These are phyloP conservation scores for Stylophora pistillata DNA, from an alignment of 64 coral and sea anemone species.

Conservation along the genomic window DNA sequence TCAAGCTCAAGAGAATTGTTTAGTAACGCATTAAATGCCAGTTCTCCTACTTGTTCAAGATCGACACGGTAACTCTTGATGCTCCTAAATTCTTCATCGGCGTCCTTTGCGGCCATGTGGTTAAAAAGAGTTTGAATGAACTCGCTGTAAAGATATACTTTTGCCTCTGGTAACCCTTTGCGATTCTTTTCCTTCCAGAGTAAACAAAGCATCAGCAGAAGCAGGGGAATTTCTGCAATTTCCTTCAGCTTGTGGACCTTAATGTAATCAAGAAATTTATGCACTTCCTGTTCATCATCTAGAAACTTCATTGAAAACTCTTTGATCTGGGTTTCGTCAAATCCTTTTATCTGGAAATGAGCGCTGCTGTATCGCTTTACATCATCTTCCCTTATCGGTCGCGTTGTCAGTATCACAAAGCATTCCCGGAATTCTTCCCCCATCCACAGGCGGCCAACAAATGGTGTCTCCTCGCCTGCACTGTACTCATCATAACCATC, in stretches of 20 bases:
- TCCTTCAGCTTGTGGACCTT: neutral
- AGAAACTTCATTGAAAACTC: slow-evolving; percentile 38
- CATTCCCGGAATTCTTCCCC: neutral
- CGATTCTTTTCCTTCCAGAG: slow-evolving; percentile 36
- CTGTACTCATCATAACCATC: slow-evolving; percentile 52
- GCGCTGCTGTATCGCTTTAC: slow-evolving; percentile 5
- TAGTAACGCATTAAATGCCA: slow-evolving; percentile 35
- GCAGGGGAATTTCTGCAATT: slow-evolving; percentile 47
- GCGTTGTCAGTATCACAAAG: slow-evolving; percentile 40
- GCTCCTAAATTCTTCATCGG: slow-evolving; percentile 12
- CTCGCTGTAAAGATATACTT: slow-evolving; percentile 36
- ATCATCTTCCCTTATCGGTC: slow-evolving; percentile 24
- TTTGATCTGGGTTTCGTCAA: slow-evolving; percentile 11
- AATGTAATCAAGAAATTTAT: slow-evolving; percentile 30
- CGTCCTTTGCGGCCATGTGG: neutral
- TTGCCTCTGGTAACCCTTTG: slow-evolving; percentile 12
- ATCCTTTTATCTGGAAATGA: slow-evolving; percentile 37
- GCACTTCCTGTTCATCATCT: neutral
- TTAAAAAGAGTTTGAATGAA: slow-evolving; percentile 13
- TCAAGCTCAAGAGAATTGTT: slow-evolving; percentile 21
- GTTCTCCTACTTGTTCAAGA: slow-evolving; percentile 22
- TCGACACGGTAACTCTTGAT: neutral
- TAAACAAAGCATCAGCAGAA: slow-evolving; percentile 48
- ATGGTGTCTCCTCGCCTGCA: neutral
- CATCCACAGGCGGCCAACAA: slow-evolving; percentile 1